These are phyloP conservation scores for Ormyrus rosae DNA, from an alignment of 2,888 invertebrate genomes.

Conservation along the genomic window DNA sequence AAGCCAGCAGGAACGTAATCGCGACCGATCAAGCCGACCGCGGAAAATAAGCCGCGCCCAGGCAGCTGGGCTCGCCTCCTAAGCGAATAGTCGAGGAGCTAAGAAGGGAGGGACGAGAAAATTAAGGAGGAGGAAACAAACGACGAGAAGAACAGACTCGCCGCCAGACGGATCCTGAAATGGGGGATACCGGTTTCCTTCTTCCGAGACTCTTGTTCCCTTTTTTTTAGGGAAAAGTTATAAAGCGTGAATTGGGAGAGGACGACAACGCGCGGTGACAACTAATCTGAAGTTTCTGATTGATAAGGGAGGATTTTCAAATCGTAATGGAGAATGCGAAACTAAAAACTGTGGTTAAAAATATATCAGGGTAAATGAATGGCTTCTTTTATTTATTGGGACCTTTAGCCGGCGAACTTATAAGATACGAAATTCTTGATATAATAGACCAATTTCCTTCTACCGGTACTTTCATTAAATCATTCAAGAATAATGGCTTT, in stretches of 20 bases:
- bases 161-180: too few relatives aligned
- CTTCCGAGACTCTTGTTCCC: too few relatives aligned
- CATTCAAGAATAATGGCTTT: constrained; percentile 45
- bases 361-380: constrained; percentile 5
- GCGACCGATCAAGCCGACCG: constrained; percentile 58
- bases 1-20: constrained; percentile 65
- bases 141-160: neutral
- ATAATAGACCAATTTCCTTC: constrained; percentile 40
- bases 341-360: too few relatives aligned
- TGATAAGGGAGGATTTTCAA: neutral
- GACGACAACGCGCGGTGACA: neutral
- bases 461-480: constrained; percentile 42
- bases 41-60: constrained; percentile 37
- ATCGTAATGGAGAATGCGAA: neutral
- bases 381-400: neutral
- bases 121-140: constrained; percentile 17
- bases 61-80: too few relatives aligned
- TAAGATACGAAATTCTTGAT: constrained; percentile 24
- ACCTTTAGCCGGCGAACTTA: neutral
- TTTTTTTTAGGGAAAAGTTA: too few relatives aligned
- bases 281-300: too few relatives aligned
- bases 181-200: too few relatives aligned
- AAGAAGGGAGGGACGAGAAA: neutral
- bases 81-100: constrained; percentile 1
- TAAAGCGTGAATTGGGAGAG: too few relatives aligned